phyloP scores from a whole-genome alignment of 2,888 invertebrate species.

The Apoda limacodes region DNA sequence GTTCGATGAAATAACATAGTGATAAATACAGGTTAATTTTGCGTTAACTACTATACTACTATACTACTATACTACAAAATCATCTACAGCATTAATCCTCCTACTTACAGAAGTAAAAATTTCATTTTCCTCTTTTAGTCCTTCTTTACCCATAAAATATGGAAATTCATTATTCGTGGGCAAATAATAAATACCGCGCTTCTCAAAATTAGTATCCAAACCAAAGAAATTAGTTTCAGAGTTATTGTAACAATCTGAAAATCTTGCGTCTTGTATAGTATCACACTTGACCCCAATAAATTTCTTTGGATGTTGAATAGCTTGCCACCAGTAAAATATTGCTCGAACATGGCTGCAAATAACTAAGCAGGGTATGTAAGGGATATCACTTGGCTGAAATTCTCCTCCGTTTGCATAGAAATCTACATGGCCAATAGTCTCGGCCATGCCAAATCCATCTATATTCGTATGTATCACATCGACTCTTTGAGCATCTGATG shows the following conservation, averaged over 20 bases:
- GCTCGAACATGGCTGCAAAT: constrained; percentile 47
- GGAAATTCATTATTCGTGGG: constrained; percentile 49
- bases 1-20: no score
- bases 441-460: constrained; percentile 58
- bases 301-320: constrained; percentile 49
- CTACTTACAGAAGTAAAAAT: constrained; percentile 35
- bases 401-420: constrained; percentile 57
- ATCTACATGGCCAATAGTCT: constrained; percentile 47
- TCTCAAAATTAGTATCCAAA: constrained; percentile 38
- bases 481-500: constrained; percentile 36
- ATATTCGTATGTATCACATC: constrained; percentile 57
- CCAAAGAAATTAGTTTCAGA: constrained; percentile 42
- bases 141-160: constrained; percentile 44
- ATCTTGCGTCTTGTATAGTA: constrained; percentile 45
- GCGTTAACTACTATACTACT: no score
- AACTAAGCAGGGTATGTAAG: constrained; percentile 44
- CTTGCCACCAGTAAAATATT: constrained; percentile 51
- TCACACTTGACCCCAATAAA: constrained; percentile 47
- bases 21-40: no score
- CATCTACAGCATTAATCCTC: constrained; percentile 39
- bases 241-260: constrained; percentile 45
- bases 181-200: constrained; percentile 46
- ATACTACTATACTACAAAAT: constrained; percentile 30
- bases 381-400: constrained; percentile 48
- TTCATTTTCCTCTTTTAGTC: constrained; percentile 45